Base-by-base conservation (phyloP, 2,113 vertebrate genomes). In the Aleadryas rufinucha region DNA sequence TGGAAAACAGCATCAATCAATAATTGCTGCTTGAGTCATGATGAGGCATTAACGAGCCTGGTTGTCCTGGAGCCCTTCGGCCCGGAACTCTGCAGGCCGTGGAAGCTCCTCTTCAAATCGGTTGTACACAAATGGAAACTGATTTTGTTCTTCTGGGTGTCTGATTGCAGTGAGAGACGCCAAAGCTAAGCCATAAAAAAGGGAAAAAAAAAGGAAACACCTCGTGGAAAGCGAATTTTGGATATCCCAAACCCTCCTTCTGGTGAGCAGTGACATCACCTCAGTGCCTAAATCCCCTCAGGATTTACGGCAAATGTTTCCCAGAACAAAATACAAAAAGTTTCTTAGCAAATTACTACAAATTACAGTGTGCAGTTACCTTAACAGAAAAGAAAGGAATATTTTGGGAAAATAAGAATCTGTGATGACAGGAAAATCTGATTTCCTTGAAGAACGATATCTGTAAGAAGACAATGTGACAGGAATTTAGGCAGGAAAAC, bases 141-240 rank as follows among this genome's bases (percentile, higher is more conserved):
- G 60, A 12, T 44, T 66, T 52, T 74, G 1, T 63, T 59, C 71
- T 57, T 79, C 35, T 33, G 14, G 26, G 24, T 52, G 47, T 70
- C 66, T 11, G 6, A 2, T 2, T 12, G 44, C n/a, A 11, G 65
- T 6, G 33, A 27, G 27, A 39, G 47, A 7, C 42, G 23, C 47
- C 71, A 63, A 28, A 70, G 42, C 76, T 33, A 45, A 70, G 56
- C 0, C 3, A 16, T 17, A 5, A 18, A 16, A 45, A 59, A 3
- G 24, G 21, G 4, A 3, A 14, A 45, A 1, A 14, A 45, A 1
- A 47, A 23, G 5, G 17, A 42, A 83, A 47, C 2, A 19, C 6
- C 13, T 61, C 0, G 0, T 27, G 70, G 37, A 56, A 83, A 75
- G 14, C 0, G 16, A 50, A 13, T 27, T 93, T 37, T 37, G 81